These are phyloP conservation scores for Sphaerophoria rueppellii DNA, from an alignment of 2,888 invertebrate species.

Conservation along the genomic window DNA sequence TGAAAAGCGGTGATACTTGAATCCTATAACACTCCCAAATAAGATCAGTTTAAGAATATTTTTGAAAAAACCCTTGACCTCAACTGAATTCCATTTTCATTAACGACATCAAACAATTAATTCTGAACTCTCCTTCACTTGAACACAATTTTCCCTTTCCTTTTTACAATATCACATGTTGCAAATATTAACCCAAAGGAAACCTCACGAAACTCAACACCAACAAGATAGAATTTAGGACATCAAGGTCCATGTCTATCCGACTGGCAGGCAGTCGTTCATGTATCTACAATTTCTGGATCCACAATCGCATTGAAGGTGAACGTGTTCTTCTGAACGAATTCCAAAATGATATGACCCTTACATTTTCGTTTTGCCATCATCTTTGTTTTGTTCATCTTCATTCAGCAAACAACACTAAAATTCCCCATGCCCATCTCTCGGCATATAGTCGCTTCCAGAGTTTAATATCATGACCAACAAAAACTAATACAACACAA, in stretches of 20 bases:
- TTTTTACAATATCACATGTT: neutral
- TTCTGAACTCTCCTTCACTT: too few relatives aligned
- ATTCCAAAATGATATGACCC: constrained; percentile 59
- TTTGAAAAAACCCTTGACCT: too few relatives aligned
- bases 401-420: constrained; percentile 4
- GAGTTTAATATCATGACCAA: constrained; percentile 52
- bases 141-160: neutral
- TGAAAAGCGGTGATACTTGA: too few relatives aligned
- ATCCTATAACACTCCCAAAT: too few relatives aligned
- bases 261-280: neutral
- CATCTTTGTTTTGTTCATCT: constrained; percentile 2
- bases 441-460: neutral
- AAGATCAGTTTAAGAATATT: too few relatives aligned
- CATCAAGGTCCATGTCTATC: constrained; percentile 25
- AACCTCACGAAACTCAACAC: neutral
- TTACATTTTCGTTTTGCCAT: constrained; percentile 10
- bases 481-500: constrained; percentile 1
- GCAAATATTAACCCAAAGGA: neutral
- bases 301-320: constrained; percentile 64
- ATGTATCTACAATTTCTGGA: neutral
- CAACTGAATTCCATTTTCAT: too few relatives aligned
- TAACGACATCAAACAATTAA: too few relatives aligned
- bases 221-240: constrained; percentile 1
- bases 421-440: neutral
- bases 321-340: constrained; percentile 61